Percentiles rank a stretch among this genome's conserved stretches.
These are phyloP conservation scores for Drosophila kanekoi DNA, from an alignment of 2,888 invertebrate genomes.

Conservation along the genomic window DNA sequence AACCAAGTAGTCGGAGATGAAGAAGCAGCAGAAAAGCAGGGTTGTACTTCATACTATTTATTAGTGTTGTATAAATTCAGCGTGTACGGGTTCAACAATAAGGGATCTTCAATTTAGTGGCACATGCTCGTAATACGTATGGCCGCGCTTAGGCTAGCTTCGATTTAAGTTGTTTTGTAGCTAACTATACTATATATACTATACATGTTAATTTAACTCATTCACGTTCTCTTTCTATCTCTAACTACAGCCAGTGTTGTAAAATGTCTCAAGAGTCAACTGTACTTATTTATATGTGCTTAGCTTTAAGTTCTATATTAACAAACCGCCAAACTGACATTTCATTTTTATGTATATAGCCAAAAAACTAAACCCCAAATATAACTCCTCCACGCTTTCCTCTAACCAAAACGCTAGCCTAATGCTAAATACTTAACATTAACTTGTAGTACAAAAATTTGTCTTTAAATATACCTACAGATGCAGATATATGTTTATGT, in stretches of 20 bases:
- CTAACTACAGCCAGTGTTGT: conserved; percentile 55
- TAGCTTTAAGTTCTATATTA: conserved; percentile 62
- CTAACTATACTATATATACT: conserved; percentile 36
- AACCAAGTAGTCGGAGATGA: conserved; percentile 36
- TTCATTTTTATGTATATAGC: conserved; percentile 54
- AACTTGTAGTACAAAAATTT: conserved; percentile 76
- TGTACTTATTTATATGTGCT: conserved; percentile 66
- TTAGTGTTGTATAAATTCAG: conserved; percentile 39
- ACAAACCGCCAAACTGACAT: conserved; percentile 51
- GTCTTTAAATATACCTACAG: conserved; percentile 38
- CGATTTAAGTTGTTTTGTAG: conserved; percentile 50
- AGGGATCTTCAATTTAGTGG: conserved; percentile 58
- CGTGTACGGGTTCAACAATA: conserved; percentile 52
- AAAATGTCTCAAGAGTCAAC: conserved; percentile 55
- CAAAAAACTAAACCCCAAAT: conserved; percentile 27
- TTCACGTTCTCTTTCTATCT: conserved; percentile 19
- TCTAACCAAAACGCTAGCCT: conserved; percentile 74
- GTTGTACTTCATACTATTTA: conserved; percentile 28
- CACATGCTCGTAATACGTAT: conserved; percentile 17
- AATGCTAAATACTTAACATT: conserved; percentile 66
- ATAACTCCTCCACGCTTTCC: conserved; percentile 57
- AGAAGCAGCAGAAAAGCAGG: conserved; percentile 30
- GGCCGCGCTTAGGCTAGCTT: conserved; percentile 45
- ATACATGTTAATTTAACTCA: conserved; percentile 51
- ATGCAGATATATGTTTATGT: conserved; percentile 64